Conservation (phyloP, 1,140 invertebrate genomes). For the Drosophila triauraria region DNA sequence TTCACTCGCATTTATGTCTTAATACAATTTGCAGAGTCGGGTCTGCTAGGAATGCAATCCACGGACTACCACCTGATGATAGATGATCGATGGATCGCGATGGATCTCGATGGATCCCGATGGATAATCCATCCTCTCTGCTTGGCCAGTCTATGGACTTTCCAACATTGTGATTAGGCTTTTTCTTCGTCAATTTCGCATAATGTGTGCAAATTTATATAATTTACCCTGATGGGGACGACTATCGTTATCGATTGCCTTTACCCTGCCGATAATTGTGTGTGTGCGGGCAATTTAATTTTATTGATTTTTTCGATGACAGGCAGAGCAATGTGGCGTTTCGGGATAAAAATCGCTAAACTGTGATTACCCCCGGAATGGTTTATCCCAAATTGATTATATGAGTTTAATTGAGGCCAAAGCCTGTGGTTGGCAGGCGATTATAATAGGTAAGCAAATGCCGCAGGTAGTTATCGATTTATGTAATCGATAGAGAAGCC, state of each 20-base stretch:
- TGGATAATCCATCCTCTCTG: conserved; percentile 10
- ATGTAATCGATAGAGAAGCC: background rate
- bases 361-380: conserved; percentile 20
- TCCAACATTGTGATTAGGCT: conserved; percentile 45
- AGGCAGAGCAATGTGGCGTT: background rate
- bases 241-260: conserved; percentile 55
- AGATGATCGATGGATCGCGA: conserved; percentile 4
- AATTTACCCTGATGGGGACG: conserved; percentile 35
- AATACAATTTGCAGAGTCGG: conserved; percentile 49
- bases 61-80: conserved; percentile 15
- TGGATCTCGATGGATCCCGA: conserved; percentile 5
- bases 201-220: conserved; percentile 67
- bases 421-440: conserved; percentile 4
- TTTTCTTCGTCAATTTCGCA: conserved; percentile 38
- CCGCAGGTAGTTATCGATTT: too few relatives aligned
- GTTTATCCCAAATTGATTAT: conserved; percentile 27
- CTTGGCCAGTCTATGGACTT: background rate
- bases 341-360: background rate
- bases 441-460: conserved; percentile 10
- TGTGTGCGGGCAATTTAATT: conserved; percentile 42
- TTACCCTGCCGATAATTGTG: conserved; percentile 40
- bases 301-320: conserved; percentile 52
- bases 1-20: conserved; percentile 62
- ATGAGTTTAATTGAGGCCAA: background rate
- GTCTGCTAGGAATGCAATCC: conserved; percentile 30